A percentile compares a stretch with the other conserved stretches of the same genome.
phyloP scores from a whole-genome alignment of 2,888 invertebrate species.

The Girardia tigrina region DNA sequence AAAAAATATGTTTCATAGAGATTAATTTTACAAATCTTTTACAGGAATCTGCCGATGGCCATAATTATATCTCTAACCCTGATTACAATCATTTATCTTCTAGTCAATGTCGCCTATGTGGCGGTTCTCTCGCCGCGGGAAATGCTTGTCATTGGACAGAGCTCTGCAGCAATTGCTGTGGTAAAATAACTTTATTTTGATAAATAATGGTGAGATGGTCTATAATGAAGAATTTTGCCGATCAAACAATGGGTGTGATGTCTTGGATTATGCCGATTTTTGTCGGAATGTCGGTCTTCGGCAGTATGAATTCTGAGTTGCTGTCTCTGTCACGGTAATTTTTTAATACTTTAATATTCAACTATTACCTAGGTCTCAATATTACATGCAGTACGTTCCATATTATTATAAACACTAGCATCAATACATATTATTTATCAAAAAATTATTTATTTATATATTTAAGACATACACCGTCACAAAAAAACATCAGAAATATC shows the following conservation, averaged over 20 bases:
- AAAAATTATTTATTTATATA: too few relatives aligned
- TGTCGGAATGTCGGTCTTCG: conserved; percentile 23
- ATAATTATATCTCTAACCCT: conserved; percentile 26
- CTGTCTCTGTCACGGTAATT: conserved; percentile 17
- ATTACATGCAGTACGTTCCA: too few relatives aligned
- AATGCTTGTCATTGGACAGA: conserved; percentile 44
- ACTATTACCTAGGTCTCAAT: too few relatives aligned
- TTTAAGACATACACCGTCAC: too few relatives aligned
- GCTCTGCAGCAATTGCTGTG: conserved; percentile 65
- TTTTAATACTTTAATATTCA: too few relatives aligned
- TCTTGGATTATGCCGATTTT: conserved; percentile 17
- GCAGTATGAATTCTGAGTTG: conserved; percentile 24
- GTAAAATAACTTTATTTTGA: conserved; percentile 52
- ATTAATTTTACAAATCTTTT: too few relatives aligned
- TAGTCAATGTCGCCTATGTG: conserved; percentile 28
- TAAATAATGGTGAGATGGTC: neutral
- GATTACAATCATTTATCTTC: conserved; percentile 16
- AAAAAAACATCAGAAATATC: too few relatives aligned
- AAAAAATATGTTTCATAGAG: too few relatives aligned
- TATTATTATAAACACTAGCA: too few relatives aligned
- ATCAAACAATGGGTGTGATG: conserved; percentile 26
- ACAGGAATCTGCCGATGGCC: conserved; percentile 28
- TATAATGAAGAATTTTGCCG: conserved; percentile 4
- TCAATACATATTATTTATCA: too few relatives aligned
- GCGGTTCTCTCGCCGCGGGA: conserved; percentile 24